Base-by-base conservation (phyloP, 2,888 invertebrate genomes). In the Tinea pellionella region DNA sequence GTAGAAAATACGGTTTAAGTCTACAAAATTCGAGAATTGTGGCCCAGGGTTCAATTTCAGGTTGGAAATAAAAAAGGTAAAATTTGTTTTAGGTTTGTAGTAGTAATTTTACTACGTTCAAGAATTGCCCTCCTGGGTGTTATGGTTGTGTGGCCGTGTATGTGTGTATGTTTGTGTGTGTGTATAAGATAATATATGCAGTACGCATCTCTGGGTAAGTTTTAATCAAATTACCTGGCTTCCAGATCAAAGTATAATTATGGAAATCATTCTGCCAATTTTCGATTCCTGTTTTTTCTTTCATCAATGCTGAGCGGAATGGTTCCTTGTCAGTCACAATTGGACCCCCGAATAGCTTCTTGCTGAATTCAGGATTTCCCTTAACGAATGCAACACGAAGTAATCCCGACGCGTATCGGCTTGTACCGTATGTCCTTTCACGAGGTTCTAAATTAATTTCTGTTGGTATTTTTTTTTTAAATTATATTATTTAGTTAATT, bases 311-410 rank as follows among this genome's bases (percentile, higher is more conserved):
- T 0, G 75, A 69, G 19, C 89, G 79, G 66, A 82, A 89, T 7
- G 89, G 89, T 0, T 78, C 80, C 0, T 75, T 64, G 59, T 78
- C 80, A 0, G 81, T 69, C 2, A 85, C 72, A 0, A 88, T 65
- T 0, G 86, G 79, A 0, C 85, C 87, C 37, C 74, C 87, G 53
- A 72, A 77, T 61, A 83, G 65, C 62, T 69, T 84, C 69, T 74
- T 89, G 62, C 69, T 73, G 37, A 66, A 77, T 3, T 70, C 73
- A 18, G 73, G 72, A 73, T 94, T 94, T 11, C 95, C 95, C 58
- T 89, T 87, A 0, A 89, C 81, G 68, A 92, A 92, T 0, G 94
- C 93, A 2, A 96, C 82, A 59, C 93, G 89, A 62, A 96, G 91
- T 69, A 94, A 90, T 0, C 94, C 94, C 0, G 93, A 93, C 55